Evolutionary conservation across 2,888 invertebrate genomes (phyloP).

Genomic region (Siphonodentalium dalli): DNA sequence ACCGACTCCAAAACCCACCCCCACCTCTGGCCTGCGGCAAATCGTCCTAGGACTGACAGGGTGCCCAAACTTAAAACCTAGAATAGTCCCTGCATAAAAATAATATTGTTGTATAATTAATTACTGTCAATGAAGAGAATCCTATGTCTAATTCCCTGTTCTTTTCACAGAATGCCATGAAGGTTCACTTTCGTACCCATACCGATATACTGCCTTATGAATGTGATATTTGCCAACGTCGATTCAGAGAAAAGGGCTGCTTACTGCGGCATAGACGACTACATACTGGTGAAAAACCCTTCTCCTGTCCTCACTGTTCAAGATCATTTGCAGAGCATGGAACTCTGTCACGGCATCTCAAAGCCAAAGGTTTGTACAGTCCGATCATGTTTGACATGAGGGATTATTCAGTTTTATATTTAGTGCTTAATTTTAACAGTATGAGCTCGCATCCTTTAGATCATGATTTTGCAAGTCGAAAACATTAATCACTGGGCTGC

Average conservation of each 20-base stretch:
- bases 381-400: no score
- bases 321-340: conserved; percentile 60
- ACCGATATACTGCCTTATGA: conserved; percentile 51
- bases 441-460: no score
- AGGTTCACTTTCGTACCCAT: conserved; percentile 61
- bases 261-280: conserved; percentile 56
- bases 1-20: no score
- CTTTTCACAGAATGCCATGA: conserved; percentile 54
- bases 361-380: conserved; percentile 53
- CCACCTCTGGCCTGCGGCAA: no score
- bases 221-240: conserved; percentile 51
- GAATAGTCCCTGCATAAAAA: no score
- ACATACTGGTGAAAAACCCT: conserved; percentile 62
- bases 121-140: not conserved
- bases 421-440: no score
- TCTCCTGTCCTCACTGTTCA: conserved; percentile 52
- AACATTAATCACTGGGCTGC: no score
- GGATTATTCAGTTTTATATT: no score
- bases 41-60: no score
- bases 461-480: no score
- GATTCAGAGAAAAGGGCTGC: conserved; percentile 60
- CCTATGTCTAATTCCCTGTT: not conserved
- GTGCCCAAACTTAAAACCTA: no score
- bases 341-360: conserved; percentile 60
- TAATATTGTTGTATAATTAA: no score